Evolutionary conservation across 2,113 vertebrate species (phyloP), one percentile per base, ranked within the genome.

Genomic region (Pipa parva): DNA sequence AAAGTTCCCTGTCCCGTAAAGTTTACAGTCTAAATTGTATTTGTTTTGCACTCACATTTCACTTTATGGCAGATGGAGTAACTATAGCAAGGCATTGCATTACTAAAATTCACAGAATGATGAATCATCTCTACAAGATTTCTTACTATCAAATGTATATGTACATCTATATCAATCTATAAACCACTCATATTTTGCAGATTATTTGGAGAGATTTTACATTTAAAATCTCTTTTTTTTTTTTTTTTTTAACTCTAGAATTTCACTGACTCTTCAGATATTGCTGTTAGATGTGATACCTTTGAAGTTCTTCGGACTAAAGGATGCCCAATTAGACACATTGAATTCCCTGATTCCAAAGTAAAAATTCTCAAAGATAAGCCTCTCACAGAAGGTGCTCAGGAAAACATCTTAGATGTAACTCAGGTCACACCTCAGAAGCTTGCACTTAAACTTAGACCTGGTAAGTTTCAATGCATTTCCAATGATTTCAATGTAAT

Each of bases 371-470:
- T 90, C 49, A 82, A 69, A 69, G 87, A 94, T 54, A 80, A 73
- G 28, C 86, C 89, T 0, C 77, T 96, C 7, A 93, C 90, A 20
- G 7, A 74, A 71, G 79, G 66, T 1, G 81, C 79, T 49, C 88
- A 85, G 69, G 78, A 72, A 1, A 85, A 73, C 25, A 77, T 51
- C 22, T 74, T 72, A 13, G 88, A 91, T 71, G 82, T 84, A 70
- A 92, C 91, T 39, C 94, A 99, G 80, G 93, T 99, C 76, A 80
- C 89, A 8, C 97, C 97, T 12, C 97, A 99, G 78, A 95, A 85
- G 78, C 79, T 98, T 79, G 79, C 78, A 36, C 83, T 98, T 45
- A 84, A 87, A 55, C 77, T 99, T 57, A 80, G 95, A 74, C 91
- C 92, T 80, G 94, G 97, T 97, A 88, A 55, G 72, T 62, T 61